A percentile compares a stretch with the other conserved stretches of the same genome.
phyloP scores from a whole-genome alignment of 2,888 invertebrate genomes.

The Dryobota labecula region DNA sequence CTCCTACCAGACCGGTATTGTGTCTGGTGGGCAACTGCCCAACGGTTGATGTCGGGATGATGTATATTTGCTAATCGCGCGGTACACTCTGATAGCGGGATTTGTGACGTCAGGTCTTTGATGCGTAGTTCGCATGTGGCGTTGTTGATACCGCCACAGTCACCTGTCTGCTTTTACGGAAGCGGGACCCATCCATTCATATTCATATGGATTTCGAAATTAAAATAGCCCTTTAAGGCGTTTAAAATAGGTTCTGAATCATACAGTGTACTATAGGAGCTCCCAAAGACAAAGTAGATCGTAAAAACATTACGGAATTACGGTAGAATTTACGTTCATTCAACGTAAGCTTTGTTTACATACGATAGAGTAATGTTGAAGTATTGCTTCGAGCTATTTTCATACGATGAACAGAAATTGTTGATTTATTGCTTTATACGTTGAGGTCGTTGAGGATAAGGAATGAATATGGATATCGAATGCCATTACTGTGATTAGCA shows the following conservation, averaged over 20 bases:
- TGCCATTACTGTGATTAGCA: slow-evolving; percentile 9
- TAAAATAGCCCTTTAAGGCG: not conserved
- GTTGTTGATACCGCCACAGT: too few species aligned
- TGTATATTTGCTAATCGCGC: too few species aligned
- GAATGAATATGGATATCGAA: slow-evolving; percentile 24
- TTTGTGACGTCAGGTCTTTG: too few species aligned
- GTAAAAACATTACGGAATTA: slow-evolving; percentile 47
- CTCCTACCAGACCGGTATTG: too few species aligned
- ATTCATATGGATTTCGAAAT: not conserved
- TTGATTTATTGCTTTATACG: slow-evolving; percentile 44
- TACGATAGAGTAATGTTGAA: slow-evolving; percentile 21
- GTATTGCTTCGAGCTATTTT: slow-evolving; percentile 16
- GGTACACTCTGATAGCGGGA: too few species aligned
- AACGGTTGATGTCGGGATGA: too few species aligned
- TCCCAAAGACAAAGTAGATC: slow-evolving; percentile 7
- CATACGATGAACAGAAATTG: slow-evolving; percentile 17
- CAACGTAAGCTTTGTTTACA: slow-evolving; percentile 39
- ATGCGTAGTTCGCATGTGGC: too few species aligned
- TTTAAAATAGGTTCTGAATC: slow-evolving; percentile 13
- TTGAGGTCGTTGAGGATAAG: slow-evolving; percentile 21
- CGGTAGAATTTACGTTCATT: slow-evolving; percentile 48
- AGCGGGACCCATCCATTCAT: not conserved
- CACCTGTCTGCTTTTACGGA: not conserved
- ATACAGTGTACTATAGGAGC: not conserved
- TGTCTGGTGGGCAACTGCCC: too few species aligned